Evolutionary conservation across 2,888 invertebrate genomes (phyloP), one percentile per base, ranked within the genome.

Genomic region (Brenthis ino): DNA sequence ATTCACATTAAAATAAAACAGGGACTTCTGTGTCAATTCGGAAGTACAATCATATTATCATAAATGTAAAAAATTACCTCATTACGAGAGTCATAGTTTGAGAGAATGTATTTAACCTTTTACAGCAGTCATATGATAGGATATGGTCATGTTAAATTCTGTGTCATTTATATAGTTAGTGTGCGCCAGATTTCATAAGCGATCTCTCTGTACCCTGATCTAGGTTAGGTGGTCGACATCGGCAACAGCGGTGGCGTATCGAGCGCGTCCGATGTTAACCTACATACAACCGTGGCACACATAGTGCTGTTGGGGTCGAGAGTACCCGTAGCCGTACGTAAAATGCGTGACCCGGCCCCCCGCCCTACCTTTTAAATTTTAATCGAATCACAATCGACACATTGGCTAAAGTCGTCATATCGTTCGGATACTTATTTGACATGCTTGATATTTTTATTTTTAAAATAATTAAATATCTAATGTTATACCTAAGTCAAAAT

Each of bases 161-260:
- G 83, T 87, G 88, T 86, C 86, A 87, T 87, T 87, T 85, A 89
- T 87, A 87, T 85, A 89, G 89, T 80, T 84, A 80, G 81, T 85
- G 87, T 87, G 90, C 86, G 89, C 91, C 89, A 91, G 90, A 93
- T 92, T 92, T 92, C 91, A 92, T 91, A 91, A 91, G 90, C 91
- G 88, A 91, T 91, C 91, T 93, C 92, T 90, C 91, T 85, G 85
- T 87, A 89, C 91, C 91, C 91, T 92, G 92, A 92, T 91, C 91
- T 92, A 90, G 92, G 93, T 93, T 93, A 93, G 88, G 89, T 91
- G 91, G 91, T 86, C 92, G 91, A 85, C 90, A 86, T 84, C 88
- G 86, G 83, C 85, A 82, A 84, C 84, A 81, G 84, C 86, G 83
- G 85, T 82, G 81, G 88, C 87, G 90, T 93, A 93, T 92, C 87